Conservation (phyloP, 2,797 vertebrate species). For the Loris lydekkerianus region DNA sequence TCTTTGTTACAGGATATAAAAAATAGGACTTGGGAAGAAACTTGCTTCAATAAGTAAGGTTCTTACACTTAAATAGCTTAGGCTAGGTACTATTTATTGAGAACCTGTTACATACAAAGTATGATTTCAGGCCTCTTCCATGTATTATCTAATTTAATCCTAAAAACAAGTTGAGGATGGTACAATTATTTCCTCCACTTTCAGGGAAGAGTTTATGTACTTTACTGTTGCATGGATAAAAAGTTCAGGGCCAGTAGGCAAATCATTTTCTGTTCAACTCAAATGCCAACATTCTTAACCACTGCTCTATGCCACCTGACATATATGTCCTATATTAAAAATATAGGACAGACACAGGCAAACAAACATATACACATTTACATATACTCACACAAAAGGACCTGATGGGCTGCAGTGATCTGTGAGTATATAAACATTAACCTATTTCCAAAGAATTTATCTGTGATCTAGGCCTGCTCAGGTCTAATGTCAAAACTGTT, state of each 20-base stretch:
- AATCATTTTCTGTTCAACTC: neutral
- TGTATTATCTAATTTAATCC: neutral
- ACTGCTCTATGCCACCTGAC: neutral
- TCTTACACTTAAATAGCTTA: conserved; percentile 32
- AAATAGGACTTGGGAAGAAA: neutral
- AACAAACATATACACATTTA: neutral
- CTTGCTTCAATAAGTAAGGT: neutral
- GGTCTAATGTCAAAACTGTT: neutral
- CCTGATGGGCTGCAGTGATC: neutral
- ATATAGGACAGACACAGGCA: neutral
- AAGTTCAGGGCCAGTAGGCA: neutral
- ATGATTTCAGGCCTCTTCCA: neutral
- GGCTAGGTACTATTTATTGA: neutral
- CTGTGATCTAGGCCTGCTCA: neutral
- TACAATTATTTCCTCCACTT: conserved; percentile 40
- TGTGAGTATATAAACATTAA: neutral
- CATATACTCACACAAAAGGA: neutral
- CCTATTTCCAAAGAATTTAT: neutral
- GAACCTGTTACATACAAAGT: neutral
- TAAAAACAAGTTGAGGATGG: neutral
- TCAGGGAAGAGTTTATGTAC: conserved; percentile 7
- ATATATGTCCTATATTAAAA: neutral
- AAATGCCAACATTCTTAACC: conserved; percentile 24
- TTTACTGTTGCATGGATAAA: neutral
- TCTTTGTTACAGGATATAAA: conserved; percentile 1